Conservation (phyloP, 2,888 invertebrate genomes). For the Macrophya annulata region DNA sequence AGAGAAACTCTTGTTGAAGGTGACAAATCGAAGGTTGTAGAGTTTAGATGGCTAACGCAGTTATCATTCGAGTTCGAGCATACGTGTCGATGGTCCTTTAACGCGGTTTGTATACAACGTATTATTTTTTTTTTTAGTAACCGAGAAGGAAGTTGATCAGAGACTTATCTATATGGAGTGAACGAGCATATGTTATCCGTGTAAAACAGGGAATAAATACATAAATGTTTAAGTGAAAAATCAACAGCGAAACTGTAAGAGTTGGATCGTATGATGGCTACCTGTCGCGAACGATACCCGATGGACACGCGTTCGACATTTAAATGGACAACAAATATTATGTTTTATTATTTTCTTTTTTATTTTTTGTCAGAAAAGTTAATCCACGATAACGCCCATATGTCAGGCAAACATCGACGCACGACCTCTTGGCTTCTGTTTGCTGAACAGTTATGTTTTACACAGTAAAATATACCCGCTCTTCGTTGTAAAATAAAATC, state of each 20-base stretch:
- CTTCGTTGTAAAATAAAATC: conserved; percentile 16
- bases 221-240: conserved; percentile 56
- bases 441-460: conserved; percentile 43
- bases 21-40: neutral
- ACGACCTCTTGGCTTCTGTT: conserved; percentile 51
- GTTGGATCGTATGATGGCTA: conserved; percentile 29
- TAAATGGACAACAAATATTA: conserved; percentile 58
- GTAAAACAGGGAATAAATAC: conserved; percentile 46
- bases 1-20: neutral
- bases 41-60: neutral
- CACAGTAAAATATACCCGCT: conserved; percentile 11
- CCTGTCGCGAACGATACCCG: conserved; percentile 41
- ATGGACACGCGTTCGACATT: conserved; percentile 54
- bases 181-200: conserved; percentile 47
- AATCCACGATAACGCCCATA: conserved; percentile 54
- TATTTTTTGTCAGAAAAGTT: conserved; percentile 36
- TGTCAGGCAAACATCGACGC: conserved; percentile 52
- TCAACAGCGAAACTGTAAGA: conserved; percentile 46
- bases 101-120: neutral
- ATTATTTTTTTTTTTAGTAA: neutral
- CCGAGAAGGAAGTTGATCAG: conserved; percentile 48
- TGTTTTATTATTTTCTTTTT: conserved; percentile 10
- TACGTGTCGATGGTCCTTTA: neutral
- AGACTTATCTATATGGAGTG: conserved; percentile 55
- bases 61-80: conserved; percentile 13